These are phyloP conservation scores for Didymodactylos carnosus DNA, from an alignment of 2,888 invertebrate genomes.

Conservation along the genomic window DNA sequence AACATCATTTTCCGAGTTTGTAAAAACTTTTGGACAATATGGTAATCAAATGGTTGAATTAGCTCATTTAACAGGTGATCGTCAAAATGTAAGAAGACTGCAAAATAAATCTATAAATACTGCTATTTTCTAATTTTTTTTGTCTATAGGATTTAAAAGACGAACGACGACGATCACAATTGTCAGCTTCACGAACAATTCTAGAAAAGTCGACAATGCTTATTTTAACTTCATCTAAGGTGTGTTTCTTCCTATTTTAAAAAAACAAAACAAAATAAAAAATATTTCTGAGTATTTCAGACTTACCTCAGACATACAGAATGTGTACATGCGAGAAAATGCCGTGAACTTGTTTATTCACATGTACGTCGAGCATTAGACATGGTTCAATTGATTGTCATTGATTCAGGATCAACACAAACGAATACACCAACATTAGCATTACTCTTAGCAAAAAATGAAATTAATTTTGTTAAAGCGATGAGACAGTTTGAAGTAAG, in stretches of 20 bases:
- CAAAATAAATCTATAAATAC: neutral
- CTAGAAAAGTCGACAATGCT: constrained; percentile 87
- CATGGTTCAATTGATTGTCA: constrained; percentile 83
- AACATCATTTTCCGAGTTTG: constrained; percentile 17
- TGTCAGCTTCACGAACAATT: constrained; percentile 80
- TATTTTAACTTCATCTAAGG: constrained; percentile 85
- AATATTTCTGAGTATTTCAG: constrained; percentile 34
- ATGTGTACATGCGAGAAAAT: constrained; percentile 71
- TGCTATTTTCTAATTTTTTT: neutral
- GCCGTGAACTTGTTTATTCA: constrained; percentile 77
- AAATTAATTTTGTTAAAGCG: neutral
- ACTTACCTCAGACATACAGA: constrained; percentile 82
- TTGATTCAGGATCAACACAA: constrained; percentile 56
- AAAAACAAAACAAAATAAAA: neutral
- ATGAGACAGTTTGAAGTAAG: neutral
- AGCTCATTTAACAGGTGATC: constrained; percentile 67
- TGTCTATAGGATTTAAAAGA: constrained; percentile 44
- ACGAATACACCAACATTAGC: constrained; percentile 1
- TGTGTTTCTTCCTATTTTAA: no score
- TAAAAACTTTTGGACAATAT: constrained; percentile 62
- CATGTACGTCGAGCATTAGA: constrained; percentile 93
- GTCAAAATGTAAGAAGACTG: constrained; percentile 53
- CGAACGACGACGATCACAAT: constrained; percentile 79
- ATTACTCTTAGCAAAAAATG: neutral
- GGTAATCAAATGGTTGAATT: constrained; percentile 96